Percentiles rank a stretch among this genome's conserved stretches.
Conservation (phyloP, 2,113 vertebrate genomes). For the Takifugu flavidus region DNA sequence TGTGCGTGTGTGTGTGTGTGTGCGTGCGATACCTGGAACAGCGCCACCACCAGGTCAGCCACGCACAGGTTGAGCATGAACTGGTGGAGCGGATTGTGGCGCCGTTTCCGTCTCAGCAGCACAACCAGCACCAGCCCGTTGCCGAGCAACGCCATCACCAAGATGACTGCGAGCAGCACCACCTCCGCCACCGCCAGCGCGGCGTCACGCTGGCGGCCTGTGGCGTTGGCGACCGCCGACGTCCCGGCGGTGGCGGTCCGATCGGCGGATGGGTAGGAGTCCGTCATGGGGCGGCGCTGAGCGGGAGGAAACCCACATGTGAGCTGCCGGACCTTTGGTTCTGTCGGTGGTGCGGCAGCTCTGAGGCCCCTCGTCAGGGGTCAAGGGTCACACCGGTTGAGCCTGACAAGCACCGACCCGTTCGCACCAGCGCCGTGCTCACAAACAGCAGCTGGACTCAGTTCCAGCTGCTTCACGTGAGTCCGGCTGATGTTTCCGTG, state of each 20-base stretch:
- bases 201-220: slow-evolving; percentile 65
- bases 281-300: slow-evolving; percentile 29
- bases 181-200: slow-evolving; percentile 78
- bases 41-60: slow-evolving; percentile 83
- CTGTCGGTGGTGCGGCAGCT: too few relatives aligned
- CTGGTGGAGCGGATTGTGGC: slow-evolving; percentile 79
- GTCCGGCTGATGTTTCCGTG: too few relatives aligned
- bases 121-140: slow-evolving; percentile 81
- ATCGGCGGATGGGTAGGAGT: slow-evolving; percentile 32
- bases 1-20: too few relatives aligned
- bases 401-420: too few relatives aligned
- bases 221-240: slow-evolving; percentile 16
- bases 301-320: too few relatives aligned
- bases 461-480: too few relatives aligned
- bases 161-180: slow-evolving; percentile 73
- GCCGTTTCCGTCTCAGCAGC: slow-evolving; percentile 68
- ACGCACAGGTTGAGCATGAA: slow-evolving; percentile 86
- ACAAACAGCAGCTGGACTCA: too few relatives aligned
- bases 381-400: too few relatives aligned
- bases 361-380: too few relatives aligned
- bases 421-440: too few relatives aligned
- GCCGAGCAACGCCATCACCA: slow-evolving; percentile 77
- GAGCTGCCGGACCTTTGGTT: too few relatives aligned
- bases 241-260: slow-evolving; percentile 16
- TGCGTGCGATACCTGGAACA: slow-evolving; percentile 76